Evolutionary conservation across 2,888 invertebrate species (phyloP).

Genomic region (Arenicola marina): DNA sequence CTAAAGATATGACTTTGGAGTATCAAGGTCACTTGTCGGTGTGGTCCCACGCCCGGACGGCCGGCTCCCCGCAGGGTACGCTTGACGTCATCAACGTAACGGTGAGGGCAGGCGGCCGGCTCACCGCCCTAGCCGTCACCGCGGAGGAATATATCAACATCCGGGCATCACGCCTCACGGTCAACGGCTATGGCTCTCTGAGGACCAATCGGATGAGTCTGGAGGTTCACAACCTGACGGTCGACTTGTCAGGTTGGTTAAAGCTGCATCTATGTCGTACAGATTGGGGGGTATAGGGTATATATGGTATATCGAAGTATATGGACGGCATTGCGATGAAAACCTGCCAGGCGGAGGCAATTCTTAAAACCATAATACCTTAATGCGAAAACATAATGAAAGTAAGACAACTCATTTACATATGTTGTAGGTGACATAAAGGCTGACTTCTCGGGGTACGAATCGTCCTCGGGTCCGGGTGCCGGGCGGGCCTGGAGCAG

Average conservation of each 20-base stretch:
- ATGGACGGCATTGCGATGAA: too few species aligned
- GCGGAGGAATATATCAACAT: conserved; percentile 26
- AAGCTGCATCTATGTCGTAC: neutral
- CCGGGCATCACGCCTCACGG: conserved; percentile 28
- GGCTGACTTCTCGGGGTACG: conserved; percentile 41
- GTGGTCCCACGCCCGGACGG: conserved; percentile 42
- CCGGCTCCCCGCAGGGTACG: conserved; percentile 32
- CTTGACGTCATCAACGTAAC: conserved; percentile 37
- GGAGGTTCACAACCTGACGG: conserved; percentile 37
- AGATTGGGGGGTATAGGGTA: too few species aligned
- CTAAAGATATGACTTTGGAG: conserved; percentile 40
- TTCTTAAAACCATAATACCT: too few species aligned
- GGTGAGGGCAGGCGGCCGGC: conserved; percentile 42
- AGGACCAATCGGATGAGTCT: conserved; percentile 40
- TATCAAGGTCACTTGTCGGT: conserved; percentile 40
- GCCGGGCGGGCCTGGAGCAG: conserved; percentile 27
- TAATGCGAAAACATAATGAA: too few species aligned
- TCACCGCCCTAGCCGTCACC: conserved; percentile 38
- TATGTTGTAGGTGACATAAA: conserved; percentile 40
- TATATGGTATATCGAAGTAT: too few species aligned
- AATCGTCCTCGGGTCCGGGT: conserved; percentile 37
- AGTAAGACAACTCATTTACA: neutral
- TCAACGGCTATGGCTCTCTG: conserved; percentile 44
- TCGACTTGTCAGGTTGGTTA: conserved; percentile 43
- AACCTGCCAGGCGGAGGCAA: too few species aligned